Percentiles rank a stretch among this genome's conserved stretches.
Conservation (phyloP, 1,140 invertebrate species). For the Danaus plexippus region DNA sequence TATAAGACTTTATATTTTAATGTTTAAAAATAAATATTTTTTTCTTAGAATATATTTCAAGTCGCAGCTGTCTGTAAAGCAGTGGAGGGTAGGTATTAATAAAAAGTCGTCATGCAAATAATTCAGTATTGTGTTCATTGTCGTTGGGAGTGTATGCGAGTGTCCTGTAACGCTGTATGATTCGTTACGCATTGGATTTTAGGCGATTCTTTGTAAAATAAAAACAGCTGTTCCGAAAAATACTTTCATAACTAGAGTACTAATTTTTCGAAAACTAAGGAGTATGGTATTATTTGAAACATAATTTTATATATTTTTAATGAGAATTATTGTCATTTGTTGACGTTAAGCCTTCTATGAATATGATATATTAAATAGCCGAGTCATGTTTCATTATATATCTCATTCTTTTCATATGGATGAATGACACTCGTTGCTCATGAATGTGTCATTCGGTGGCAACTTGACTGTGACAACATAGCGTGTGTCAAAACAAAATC, state of each 20-base stretch:
- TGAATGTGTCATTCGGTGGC: conserved; percentile 27
- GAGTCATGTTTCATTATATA: conserved; percentile 27
- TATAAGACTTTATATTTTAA: no score
- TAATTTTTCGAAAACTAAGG: no score
- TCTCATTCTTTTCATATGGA: conserved; percentile 34
- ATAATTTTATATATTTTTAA: no score
- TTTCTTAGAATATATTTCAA: conserved; percentile 1
- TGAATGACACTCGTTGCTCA: conserved; percentile 31
- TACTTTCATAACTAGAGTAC: no score
- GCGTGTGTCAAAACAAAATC: conserved; percentile 66
- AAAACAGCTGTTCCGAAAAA: conserved; percentile 43
- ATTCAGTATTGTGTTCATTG: conserved; percentile 61
- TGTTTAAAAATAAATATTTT: no score
- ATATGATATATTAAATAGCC: conserved; percentile 19
- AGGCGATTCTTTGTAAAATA: conserved; percentile 41
- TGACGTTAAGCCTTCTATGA: no score
- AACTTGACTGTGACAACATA: conserved; percentile 35
- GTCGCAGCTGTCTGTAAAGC: conserved; percentile 46
- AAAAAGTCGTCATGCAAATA: conserved; percentile 70
- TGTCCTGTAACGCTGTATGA: conserved; percentile 48
- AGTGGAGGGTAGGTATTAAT: conserved; percentile 48
- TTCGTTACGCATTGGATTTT: conserved; percentile 57
- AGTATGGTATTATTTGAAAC: no score
- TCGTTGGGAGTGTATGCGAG: conserved; percentile 40
- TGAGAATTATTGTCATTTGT: no score